Evolutionary conservation across 2,797 vertebrate species (phyloP), one percentile per base, ranked within the genome.

Genomic region (Gallinago stenura): DNA sequence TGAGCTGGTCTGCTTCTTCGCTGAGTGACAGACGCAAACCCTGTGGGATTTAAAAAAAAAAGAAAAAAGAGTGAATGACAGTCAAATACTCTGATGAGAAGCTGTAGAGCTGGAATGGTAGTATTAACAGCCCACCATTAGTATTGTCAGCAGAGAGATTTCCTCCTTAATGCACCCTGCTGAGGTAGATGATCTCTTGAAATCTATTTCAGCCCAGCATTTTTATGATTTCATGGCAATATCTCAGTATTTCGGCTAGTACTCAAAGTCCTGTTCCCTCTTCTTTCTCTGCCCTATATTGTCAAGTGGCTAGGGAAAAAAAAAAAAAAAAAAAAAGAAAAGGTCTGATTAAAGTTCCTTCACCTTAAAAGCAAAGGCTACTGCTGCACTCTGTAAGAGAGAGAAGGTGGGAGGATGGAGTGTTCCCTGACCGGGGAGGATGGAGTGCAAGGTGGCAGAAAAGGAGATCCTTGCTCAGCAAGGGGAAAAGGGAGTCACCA

Each of bases 121-220:
- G 9, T 60, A 53, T 72, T 87, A 87, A 51, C 46, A 87, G 35
- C 41, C 15, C 20, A 31, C 39, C 43, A 48, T 65, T 50, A 71
- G 18, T 70, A 81, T 5, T 76, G 35, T 50, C 37, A 43, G n/a
- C 41, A 68, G 53, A 83, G 68, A 43, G 7, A 31, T 61, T 81
- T 90, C 62, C 83, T 78, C 58, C 39, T 92, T 77, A 87, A 61
- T 62, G 31, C 48, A 68, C 25, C 30, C n/a, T 77, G 53, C 68
- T 94, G 79, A 64, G 28, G 30, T 60, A 64, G 57, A 41, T 87
- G 65, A 82, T 80, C 43, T 57, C 79, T 77, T 83, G 56, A 89
- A 82, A 56, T 68, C 39, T 71, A 17, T 83, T 93, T 95, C 56
- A 93, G 51, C 26, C 37, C 51, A 69, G 39, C 33, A 21, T 58